These are phyloP conservation scores for Orbicella faveolata DNA, from an alignment of 64 coral and sea anemone species.

Conservation along the genomic window DNA sequence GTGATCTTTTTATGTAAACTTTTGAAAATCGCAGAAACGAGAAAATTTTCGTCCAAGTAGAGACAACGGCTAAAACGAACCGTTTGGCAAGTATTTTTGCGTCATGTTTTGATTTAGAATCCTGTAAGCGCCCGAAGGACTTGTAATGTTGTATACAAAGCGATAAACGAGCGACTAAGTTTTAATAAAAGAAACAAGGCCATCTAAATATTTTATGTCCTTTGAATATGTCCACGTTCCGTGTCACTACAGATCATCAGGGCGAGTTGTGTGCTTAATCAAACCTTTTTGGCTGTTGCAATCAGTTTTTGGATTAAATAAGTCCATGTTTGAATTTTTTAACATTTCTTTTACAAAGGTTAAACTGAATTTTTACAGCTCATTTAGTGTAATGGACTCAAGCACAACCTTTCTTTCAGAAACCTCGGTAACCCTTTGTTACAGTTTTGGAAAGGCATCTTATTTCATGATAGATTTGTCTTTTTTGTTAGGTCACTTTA, in stretches of 20 bases:
- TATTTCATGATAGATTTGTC: no score
- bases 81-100: not conserved
- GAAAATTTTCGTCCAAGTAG: not conserved
- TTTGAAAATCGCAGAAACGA: not conserved
- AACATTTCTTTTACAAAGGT: no score
- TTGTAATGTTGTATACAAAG: not conserved
- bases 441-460: no score
- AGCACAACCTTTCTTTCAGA: not conserved
- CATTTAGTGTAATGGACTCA: no score
- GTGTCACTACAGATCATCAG: not conserved
- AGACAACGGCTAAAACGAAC: no score
- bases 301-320: not conserved
- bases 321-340: not conserved
- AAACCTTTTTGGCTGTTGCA: not conserved
- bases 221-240: conserved; percentile 39
- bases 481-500: no score
- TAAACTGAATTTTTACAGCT: no score
- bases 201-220: conserved; percentile 34
- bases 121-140: not conserved
- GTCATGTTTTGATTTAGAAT: conserved; percentile 1
- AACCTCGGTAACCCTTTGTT: not conserved
- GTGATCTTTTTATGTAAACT: not conserved
- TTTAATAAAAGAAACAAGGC: conserved; percentile 9
- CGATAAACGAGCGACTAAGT: conserved; percentile 26
- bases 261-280: not conserved